Evolutionary conservation across 2,888 invertebrate genomes (phyloP), one percentile per base, ranked within the genome.

Genomic region (Phaonia tiefii): DNA sequence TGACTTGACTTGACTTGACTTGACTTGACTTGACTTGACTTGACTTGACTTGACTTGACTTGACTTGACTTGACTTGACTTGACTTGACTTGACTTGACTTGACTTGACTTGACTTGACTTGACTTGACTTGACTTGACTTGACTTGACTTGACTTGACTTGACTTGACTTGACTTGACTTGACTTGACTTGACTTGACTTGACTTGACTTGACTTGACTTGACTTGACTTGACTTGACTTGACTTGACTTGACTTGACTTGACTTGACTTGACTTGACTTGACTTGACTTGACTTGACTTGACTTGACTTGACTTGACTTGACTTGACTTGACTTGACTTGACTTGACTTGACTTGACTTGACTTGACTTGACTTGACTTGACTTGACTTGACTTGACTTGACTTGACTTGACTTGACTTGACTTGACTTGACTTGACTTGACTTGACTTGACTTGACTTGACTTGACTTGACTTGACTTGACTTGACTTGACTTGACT

Each of bases 401-500:
- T 65, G 39, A 65, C 17, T 65, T 65, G 39, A 65, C 17, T 39
- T 65, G 39, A 65, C 11, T 65, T 65, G 39, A 65, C 17, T 65
- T 65, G 15, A 65, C 17, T 65, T 39, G 15, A 65, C 42, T 65
- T n/a, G n/a, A n/a, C n/a, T n/a, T n/a, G n/a, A n/a, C n/a, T n/a
- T n/a, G n/a, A 37, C 10, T 37, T 37, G 37, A 37, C 10, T 37
- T 37, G 37, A 37, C 10, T 37, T 37, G 37, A 37, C 10, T 37
- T 37, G 37, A 37, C 10, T 37, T 37, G 37, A 37, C 10, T 37
- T 37, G 37, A 37, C 42, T 13, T n/a, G n/a, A n/a, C n/a, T n/a
- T n/a, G n/a, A n/a, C n/a, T n/a, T n/a, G n/a, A n/a, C n/a, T n/a
- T n/a, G n/a, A n/a, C n/a, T n/a, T n/a, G n/a, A n/a, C n/a, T n/a